Evolutionary conservation across 1,140 invertebrate genomes (phyloP).

Genomic region (Phenacoccus solenopsis): DNA sequence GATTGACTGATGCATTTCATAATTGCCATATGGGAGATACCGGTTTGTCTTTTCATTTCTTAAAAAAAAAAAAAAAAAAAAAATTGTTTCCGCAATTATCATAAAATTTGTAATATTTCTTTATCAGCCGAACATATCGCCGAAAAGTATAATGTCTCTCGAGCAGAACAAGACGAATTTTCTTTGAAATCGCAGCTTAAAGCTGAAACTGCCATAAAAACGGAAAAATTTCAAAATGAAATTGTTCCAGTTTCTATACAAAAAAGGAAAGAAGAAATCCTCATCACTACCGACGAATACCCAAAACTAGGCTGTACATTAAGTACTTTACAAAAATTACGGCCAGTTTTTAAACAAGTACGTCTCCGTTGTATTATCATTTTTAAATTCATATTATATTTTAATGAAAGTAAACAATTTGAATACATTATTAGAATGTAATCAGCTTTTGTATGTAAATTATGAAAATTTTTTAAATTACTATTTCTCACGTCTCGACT

Average conservation of each 20-base stretch:
- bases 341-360: slow-evolving; percentile 49
- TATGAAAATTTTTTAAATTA: neutral
- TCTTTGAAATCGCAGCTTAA: slow-evolving; percentile 59
- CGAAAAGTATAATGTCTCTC: slow-evolving; percentile 49
- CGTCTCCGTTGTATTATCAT: too few species aligned
- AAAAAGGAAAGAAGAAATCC: slow-evolving; percentile 38
- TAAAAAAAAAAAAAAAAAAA: too few species aligned
- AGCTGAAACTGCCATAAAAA: slow-evolving; percentile 46
- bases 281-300: slow-evolving; percentile 48
- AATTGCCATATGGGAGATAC: slow-evolving; percentile 76
- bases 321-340: slow-evolving; percentile 46
- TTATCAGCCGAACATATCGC: slow-evolving; percentile 62
- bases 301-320: slow-evolving; percentile 46
- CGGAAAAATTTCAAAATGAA: slow-evolving; percentile 56
- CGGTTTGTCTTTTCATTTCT: too few species aligned
- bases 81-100: too few species aligned
- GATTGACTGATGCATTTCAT: slow-evolving; percentile 65
- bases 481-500: neutral
- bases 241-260: slow-evolving; percentile 48
- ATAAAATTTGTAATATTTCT: neutral
- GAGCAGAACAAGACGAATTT: slow-evolving; percentile 63
- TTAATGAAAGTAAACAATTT: too few species aligned
- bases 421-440: too few species aligned
- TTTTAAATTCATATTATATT: too few species aligned
- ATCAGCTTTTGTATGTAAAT: neutral